Conservation (phyloP, 2,113 vertebrate species). For the Blennius ocellaris region DNA sequence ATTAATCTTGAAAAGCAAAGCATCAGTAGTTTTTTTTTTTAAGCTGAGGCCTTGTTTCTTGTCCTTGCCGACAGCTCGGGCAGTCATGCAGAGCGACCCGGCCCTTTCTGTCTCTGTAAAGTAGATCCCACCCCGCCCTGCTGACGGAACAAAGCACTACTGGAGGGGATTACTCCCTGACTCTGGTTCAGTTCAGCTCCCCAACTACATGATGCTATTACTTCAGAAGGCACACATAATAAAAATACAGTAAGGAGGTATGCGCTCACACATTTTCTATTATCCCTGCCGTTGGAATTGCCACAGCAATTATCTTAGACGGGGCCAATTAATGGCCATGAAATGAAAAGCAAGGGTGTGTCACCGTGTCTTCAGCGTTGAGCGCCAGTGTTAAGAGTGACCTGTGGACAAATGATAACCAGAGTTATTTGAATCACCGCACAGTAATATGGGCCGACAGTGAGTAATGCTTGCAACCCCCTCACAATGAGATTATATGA, state of each 20-base stretch:
- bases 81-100: constrained; percentile 51
- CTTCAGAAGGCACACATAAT: constrained; percentile 33
- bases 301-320: constrained; percentile 62
- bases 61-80: constrained; percentile 54
- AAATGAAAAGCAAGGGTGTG: constrained; percentile 69
- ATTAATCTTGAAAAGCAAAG: constrained; percentile 40
- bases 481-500: constrained; percentile 72
- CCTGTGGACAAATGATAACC: constrained; percentile 61
- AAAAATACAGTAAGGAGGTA: constrained; percentile 15
- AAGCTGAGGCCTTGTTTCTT: constrained; percentile 39
- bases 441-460: constrained; percentile 41
- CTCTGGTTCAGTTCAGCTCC: constrained; percentile 47
- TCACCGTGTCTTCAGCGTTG: constrained; percentile 45
- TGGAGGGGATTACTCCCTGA: constrained; percentile 62
- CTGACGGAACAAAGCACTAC: constrained; percentile 68
- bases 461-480: constrained; percentile 63
- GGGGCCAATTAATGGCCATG: constrained; percentile 65
- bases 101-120: constrained; percentile 54
- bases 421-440: constrained; percentile 66
- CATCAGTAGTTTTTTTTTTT: constrained; percentile 41
- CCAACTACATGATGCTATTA: constrained; percentile 31
- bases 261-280: constrained; percentile 20
- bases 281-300: constrained; percentile 47
- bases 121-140: constrained; percentile 65
- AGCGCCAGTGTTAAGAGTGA: constrained; percentile 49